Evolutionary conservation across 2,797 vertebrate genomes (phyloP).

Genomic region (Micromesistius poutassou): DNA sequence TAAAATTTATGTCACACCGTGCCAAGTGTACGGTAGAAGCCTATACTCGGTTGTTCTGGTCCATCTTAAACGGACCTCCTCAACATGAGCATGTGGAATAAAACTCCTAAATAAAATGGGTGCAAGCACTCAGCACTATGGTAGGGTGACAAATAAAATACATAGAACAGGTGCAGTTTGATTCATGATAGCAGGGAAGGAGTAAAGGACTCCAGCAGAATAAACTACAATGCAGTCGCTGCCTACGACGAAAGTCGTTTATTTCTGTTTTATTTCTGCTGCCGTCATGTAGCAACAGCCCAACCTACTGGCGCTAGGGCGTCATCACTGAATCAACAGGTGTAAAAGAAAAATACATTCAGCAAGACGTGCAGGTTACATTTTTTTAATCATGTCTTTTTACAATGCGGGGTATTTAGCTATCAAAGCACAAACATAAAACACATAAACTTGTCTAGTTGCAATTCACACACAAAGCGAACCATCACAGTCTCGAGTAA

Average conservation of each 20-base stretch:
- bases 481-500: not conserved
- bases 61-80: too few species aligned
- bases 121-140: not conserved
- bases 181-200: not conserved
- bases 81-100: not conserved
- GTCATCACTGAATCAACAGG: not conserved
- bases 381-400: constrained; percentile 9
- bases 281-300: not conserved
- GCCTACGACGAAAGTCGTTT: not conserved
- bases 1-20: not conserved
- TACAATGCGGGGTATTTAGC: not conserved
- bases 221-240: not conserved
- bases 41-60: not conserved
- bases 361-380: not conserved
- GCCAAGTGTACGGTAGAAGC: not conserved
- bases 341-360: constrained; percentile 9
- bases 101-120: not conserved
- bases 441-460: not conserved
- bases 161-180: not conserved
- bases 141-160: not conserved
- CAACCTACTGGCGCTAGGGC: not conserved
- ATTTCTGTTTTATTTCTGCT: too few species aligned
- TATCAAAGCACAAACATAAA: not conserved
- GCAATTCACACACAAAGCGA: not conserved
- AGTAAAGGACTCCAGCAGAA: not conserved